Evolutionary conservation across 2,797 vertebrate species (phyloP).

Genomic region (Cyclopterus lumpus): DNA sequence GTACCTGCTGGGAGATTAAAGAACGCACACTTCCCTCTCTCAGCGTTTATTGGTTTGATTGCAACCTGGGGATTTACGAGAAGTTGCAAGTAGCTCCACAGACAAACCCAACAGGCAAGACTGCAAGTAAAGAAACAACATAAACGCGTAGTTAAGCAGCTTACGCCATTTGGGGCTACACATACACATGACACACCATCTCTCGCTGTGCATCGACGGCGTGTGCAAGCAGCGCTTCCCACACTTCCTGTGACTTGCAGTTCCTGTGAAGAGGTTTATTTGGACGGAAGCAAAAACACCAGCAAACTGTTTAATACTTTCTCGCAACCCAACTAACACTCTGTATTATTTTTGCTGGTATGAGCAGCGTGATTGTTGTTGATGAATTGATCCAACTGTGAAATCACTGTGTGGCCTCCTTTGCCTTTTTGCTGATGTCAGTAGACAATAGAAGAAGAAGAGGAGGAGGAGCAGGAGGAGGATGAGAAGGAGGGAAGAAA

Average conservation of each 20-base stretch:
- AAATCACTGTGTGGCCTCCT: slow-evolving; percentile 17
- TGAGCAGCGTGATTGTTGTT: slow-evolving; percentile 21
- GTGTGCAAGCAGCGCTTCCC: slow-evolving; percentile 17
- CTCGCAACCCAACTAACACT: not conserved
- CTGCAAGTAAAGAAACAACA: slow-evolving; percentile 9
- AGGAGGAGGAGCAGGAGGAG: not conserved
- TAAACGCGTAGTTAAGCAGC: slow-evolving; percentile 39
- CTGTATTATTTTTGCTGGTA: slow-evolving; percentile 18
- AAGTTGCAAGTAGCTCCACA: slow-evolving; percentile 27
- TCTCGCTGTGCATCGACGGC: slow-evolving; percentile 26
- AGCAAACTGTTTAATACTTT: not conserved
- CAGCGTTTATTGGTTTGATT: slow-evolving; percentile 46
- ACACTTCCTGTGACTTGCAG: slow-evolving; percentile 63
- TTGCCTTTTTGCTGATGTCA: slow-evolving; percentile 26
- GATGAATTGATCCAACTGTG: slow-evolving; percentile 40
- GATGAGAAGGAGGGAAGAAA: slow-evolving; percentile 26
- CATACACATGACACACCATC: slow-evolving; percentile 48
- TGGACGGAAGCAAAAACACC: not conserved
- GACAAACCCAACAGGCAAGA: slow-evolving; percentile 39
- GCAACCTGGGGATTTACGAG: slow-evolving; percentile 45
- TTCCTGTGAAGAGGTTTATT: slow-evolving; percentile 19
- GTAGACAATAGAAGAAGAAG: not conserved
- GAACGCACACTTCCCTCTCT: slow-evolving; percentile 21
- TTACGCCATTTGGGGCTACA: slow-evolving; percentile 39
- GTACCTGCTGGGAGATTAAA: slow-evolving; percentile 38